Conservation (phyloP, 2,888 invertebrate genomes). For the Junonia oenone region DNA sequence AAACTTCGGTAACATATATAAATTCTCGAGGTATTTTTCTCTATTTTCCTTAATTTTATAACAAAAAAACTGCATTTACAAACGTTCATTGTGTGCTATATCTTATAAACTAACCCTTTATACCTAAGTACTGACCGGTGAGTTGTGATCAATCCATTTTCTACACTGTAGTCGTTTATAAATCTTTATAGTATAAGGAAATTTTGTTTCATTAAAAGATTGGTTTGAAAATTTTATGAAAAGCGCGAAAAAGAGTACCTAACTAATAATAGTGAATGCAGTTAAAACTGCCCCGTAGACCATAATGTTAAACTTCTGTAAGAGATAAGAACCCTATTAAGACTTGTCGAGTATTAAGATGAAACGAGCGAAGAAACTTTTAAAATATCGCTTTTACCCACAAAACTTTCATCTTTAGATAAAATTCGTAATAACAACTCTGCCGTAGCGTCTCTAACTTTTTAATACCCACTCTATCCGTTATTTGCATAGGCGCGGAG, state of each 20-base stretch:
- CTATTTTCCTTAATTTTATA: conserved; percentile 11
- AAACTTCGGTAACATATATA: conserved; percentile 13
- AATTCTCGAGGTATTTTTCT: conserved; percentile 27
- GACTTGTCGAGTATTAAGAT: conserved; percentile 31
- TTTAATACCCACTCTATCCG: neutral
- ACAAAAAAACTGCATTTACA: neutral
- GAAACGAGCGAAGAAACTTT: conserved; percentile 32
- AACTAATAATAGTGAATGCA: conserved; percentile 34
- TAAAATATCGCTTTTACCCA: conserved; percentile 31
- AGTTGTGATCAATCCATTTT: conserved; percentile 31
- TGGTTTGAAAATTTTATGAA: conserved; percentile 32
- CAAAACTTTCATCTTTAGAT: conserved; percentile 40
- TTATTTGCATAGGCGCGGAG: conserved; percentile 14
- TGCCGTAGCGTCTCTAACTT: conserved; percentile 9
- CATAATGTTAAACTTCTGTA: conserved; percentile 14
- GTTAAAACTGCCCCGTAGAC: conserved; percentile 11
- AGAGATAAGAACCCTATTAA: conserved; percentile 39
- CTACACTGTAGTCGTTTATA: conserved; percentile 33
- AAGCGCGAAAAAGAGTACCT: conserved; percentile 56
- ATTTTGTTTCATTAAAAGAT: conserved; percentile 24
- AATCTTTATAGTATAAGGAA: conserved; percentile 37
- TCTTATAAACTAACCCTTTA: neutral
- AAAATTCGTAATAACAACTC: conserved; percentile 30
- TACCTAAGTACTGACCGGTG: conserved; percentile 28
- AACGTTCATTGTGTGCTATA: neutral